These are phyloP conservation scores for Sandelia bainsii DNA, from an alignment of 2,797 vertebrate genomes.

Conservation along the genomic window DNA sequence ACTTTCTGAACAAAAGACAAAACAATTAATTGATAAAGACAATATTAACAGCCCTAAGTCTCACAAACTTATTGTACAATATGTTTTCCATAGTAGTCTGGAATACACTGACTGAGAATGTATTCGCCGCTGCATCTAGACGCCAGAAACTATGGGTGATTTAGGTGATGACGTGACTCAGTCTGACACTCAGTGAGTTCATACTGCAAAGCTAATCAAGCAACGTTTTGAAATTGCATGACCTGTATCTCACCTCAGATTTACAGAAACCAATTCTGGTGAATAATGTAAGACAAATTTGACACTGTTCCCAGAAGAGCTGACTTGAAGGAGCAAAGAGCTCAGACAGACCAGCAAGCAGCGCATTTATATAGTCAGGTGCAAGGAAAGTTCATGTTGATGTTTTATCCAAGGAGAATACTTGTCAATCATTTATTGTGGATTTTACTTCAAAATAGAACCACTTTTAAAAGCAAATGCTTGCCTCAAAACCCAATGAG, in stretches of 20 bases:
- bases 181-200: conserved; percentile 12
- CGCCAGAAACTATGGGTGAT: conserved; percentile 16
- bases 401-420: conserved; percentile 23
- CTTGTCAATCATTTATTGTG: conserved; percentile 21
- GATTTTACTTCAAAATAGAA: conserved; percentile 6
- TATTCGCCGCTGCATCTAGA: conserved; percentile 12
- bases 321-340: conserved; percentile 17
- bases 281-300: conserved; percentile 35
- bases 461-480: conserved; percentile 16
- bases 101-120: neutral
- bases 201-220: conserved; percentile 29
- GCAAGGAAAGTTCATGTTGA: conserved; percentile 28
- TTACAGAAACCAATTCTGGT: conserved; percentile 24
- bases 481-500: neutral
- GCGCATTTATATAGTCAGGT: conserved; percentile 11
- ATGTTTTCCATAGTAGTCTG: neutral
- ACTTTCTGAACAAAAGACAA: neutral
- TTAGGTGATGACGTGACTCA: conserved; percentile 5
- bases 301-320: conserved; percentile 18
- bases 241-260: conserved; percentile 24
- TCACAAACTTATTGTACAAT: neutral
- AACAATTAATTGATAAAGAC: neutral
- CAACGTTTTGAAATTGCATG: conserved; percentile 17
- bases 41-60: neutral
- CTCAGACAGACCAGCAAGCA: conserved; percentile 5